Evolutionary conservation across 2,888 invertebrate species (phyloP).

Genomic region (Meandrusa payeni): DNA sequence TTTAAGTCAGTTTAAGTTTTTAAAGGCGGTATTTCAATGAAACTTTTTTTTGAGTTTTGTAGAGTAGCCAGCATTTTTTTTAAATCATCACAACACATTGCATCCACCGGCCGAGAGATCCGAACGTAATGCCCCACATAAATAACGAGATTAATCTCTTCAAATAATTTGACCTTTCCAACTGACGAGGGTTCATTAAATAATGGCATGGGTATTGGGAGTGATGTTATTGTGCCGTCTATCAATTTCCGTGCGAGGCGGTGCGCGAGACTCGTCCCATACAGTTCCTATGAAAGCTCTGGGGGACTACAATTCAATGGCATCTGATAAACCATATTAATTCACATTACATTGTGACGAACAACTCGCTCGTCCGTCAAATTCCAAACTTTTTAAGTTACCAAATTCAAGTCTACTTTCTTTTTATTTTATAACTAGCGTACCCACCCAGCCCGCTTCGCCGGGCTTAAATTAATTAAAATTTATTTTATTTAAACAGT

Average conservation of each 20-base stretch:
- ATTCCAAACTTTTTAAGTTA: constrained; percentile 11
- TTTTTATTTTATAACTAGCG: no score
- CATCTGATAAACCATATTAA: constrained; percentile 16
- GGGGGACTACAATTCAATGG: constrained; percentile 25
- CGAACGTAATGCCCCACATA: constrained; percentile 71
- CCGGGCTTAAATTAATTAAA: no score
- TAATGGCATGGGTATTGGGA: constrained; percentile 74
- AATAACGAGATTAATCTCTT: constrained; percentile 79
- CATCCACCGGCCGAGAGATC: constrained; percentile 55
- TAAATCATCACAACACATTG: no score
- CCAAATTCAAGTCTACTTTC: no score
- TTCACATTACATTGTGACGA: constrained; percentile 5
- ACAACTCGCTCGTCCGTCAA: constrained; percentile 1
- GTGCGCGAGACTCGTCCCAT: constrained; percentile 44
- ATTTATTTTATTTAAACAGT: no score
- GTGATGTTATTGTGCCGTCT: constrained; percentile 76
- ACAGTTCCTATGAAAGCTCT: constrained; percentile 29
- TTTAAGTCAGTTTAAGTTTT: no score
- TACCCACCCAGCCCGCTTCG: no score
- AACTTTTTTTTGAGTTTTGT: no score
- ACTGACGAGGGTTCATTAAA: constrained; percentile 80
- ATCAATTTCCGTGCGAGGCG: constrained; percentile 71
- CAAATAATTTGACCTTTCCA: constrained; percentile 80
- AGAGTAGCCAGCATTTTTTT: no score
- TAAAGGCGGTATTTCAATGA: no score